Percentiles rank a stretch among this genome's conserved stretches.
phyloP scores from a whole-genome alignment of 2,113 vertebrate genomes.

The Scomber colias region DNA sequence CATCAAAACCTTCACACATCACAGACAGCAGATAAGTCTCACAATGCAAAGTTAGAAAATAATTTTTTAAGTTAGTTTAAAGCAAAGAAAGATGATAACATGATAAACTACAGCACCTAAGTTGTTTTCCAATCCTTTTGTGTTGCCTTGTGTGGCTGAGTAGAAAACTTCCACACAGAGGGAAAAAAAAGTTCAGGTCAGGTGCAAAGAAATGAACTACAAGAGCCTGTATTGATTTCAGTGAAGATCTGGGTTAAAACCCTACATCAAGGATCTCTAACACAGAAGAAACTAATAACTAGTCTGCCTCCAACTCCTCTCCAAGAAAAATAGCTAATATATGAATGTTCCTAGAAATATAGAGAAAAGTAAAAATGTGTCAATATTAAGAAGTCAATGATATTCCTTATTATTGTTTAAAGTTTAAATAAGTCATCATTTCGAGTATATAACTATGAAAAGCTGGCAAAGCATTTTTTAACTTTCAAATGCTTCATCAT shows the following conservation, averaged over 20 bases:
- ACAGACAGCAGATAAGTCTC: background rate
- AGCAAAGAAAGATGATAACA: background rate
- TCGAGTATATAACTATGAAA: constrained; percentile 23
- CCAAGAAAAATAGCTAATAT: background rate
- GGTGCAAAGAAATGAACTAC: constrained; percentile 21
- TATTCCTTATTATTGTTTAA: background rate
- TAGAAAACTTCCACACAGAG: background rate
- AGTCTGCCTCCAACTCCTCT: background rate
- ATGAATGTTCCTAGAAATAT: background rate
- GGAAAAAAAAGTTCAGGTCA: constrained; percentile 17
- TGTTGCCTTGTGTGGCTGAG: background rate
- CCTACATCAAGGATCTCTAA: background rate
- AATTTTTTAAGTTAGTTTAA: no score
- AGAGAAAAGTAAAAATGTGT: background rate
- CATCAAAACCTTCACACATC: constrained; percentile 16
- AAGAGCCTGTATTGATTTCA: constrained; percentile 30
- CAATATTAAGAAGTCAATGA: background rate
- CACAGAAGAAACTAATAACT: background rate
- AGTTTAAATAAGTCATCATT: constrained; percentile 18
- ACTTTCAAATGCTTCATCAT: background rate
- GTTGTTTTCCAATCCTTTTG: background rate
- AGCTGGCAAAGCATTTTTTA: background rate
- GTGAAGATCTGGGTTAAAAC: constrained; percentile 26
- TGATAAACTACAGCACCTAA: background rate
- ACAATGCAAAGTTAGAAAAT: background rate